Evolutionary conservation across 2,113 vertebrate species (phyloP).

Genomic region (Panurus biarmicus): DNA sequence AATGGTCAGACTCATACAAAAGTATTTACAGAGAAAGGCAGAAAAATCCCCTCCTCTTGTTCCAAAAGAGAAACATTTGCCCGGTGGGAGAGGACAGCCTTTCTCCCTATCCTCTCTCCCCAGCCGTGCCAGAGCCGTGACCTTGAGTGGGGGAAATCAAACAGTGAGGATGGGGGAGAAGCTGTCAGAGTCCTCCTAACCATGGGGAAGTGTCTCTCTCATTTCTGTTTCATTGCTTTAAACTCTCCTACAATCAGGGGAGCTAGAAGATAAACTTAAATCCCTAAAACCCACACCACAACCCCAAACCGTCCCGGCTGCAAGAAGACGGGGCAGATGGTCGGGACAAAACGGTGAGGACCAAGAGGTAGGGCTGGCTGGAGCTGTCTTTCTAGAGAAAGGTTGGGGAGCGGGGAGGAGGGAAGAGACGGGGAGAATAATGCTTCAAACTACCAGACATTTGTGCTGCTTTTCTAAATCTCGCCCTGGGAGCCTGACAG

Average conservation of each 20-base stretch:
- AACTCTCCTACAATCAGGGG: constrained; percentile 7
- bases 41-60: constrained; percentile 52
- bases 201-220: constrained; percentile 38
- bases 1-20: constrained; percentile 58
- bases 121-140: neutral
- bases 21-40: constrained; percentile 70
- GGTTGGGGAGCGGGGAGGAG: neutral
- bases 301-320: neutral
- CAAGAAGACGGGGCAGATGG: neutral
- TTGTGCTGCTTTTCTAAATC: constrained; percentile 47
- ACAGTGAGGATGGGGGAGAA: constrained; percentile 4
- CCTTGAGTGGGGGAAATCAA: constrained; percentile 32
- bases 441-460: constrained; percentile 27
- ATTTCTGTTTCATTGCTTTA: neutral
- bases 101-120: neutral
- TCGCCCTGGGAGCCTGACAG: constrained; percentile 43
- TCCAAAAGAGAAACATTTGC: constrained; percentile 58
- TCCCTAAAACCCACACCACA: neutral
- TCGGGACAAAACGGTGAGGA: neutral
- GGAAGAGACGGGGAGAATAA: neutral
- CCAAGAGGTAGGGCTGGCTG: constrained; percentile 24
- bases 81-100: neutral
- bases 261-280: constrained; percentile 2
- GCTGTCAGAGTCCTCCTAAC: constrained; percentile 39
- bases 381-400: constrained; percentile 55